Evolutionary conservation across 2,797 vertebrate genomes (phyloP).

Genomic region (Miichthys miiuy): DNA sequence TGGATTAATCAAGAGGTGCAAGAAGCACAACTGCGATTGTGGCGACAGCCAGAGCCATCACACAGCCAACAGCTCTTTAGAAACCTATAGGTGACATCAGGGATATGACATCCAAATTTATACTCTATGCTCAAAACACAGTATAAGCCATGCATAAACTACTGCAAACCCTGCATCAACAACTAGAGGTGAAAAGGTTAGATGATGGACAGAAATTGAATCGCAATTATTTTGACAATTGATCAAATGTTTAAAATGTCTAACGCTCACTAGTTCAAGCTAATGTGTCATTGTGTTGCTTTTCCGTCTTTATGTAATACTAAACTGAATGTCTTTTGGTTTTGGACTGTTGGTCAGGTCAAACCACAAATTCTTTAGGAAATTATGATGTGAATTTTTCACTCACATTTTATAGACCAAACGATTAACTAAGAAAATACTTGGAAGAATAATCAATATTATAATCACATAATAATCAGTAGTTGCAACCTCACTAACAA

Average conservation of each 20-base stretch:
- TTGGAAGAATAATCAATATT: not conserved
- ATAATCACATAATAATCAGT: not conserved
- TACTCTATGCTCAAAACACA: no score
- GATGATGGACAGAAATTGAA: not conserved
- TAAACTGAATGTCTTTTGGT: not conserved
- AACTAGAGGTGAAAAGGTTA: not conserved
- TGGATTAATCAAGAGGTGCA: no score
- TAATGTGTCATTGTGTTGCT: not conserved
- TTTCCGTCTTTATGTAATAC: not conserved
- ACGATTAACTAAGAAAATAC: not conserved
- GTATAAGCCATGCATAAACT: no score
- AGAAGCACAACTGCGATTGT: no score
- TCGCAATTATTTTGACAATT: not conserved
- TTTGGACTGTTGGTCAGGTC: not conserved
- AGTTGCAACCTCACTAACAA: not conserved
- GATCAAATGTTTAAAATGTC: not conserved
- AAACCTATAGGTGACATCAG: no score
- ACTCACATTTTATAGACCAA: not conserved
- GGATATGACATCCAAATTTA: no score
- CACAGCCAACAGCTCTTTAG: no score
- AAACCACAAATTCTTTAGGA: not conserved
- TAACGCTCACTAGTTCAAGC: not conserved
- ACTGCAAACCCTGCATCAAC: not conserved
- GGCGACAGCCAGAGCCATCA: no score
- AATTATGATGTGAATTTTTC: not conserved